These are phyloP conservation scores for Mesoligia furuncula DNA, from an alignment of 2,888 invertebrate species.

Conservation along the genomic window DNA sequence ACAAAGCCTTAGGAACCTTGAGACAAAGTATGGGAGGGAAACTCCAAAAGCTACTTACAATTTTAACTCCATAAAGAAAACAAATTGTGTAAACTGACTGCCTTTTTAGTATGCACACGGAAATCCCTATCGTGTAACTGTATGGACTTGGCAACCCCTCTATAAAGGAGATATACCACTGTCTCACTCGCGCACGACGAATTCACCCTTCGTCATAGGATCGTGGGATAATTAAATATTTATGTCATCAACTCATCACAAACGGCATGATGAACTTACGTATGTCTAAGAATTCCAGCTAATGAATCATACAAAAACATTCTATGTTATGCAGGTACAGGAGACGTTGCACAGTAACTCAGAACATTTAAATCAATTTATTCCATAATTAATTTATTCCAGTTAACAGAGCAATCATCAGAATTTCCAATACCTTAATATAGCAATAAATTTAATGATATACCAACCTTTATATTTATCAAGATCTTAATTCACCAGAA, in stretches of 20 bases:
- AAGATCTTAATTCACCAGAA: slow-evolving; percentile 80
- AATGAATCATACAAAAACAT: slow-evolving; percentile 5
- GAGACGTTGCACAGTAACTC: background rate
- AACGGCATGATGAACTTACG: slow-evolving; percentile 66
- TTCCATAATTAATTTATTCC: background rate
- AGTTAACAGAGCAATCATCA: slow-evolving; percentile 1
- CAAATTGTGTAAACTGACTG: slow-evolving; percentile 57
- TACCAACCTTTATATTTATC: slow-evolving; percentile 77
- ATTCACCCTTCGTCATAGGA: slow-evolving; percentile 81
- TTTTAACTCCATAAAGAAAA: slow-evolving; percentile 9
- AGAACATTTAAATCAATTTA: background rate
- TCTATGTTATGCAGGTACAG: background rate
- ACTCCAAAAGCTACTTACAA: background rate
- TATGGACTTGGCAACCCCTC: slow-evolving; percentile 86
- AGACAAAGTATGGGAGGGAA: background rate
- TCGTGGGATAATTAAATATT: slow-evolving; percentile 90
- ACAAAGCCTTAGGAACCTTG: background rate
- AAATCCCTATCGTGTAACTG: slow-evolving; percentile 78
- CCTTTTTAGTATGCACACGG: slow-evolving; percentile 77
- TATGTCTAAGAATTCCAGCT: slow-evolving; percentile 38
- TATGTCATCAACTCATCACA: slow-evolving; percentile 77
- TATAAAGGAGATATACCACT: slow-evolving; percentile 74
- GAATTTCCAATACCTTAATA: background rate
- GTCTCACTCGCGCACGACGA: slow-evolving; percentile 81
- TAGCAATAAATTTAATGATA: slow-evolving; percentile 4